These are phyloP conservation scores for Dicrostonyx torquatus DNA, from an alignment of 2,797 vertebrate species.

Conservation along the genomic window DNA sequence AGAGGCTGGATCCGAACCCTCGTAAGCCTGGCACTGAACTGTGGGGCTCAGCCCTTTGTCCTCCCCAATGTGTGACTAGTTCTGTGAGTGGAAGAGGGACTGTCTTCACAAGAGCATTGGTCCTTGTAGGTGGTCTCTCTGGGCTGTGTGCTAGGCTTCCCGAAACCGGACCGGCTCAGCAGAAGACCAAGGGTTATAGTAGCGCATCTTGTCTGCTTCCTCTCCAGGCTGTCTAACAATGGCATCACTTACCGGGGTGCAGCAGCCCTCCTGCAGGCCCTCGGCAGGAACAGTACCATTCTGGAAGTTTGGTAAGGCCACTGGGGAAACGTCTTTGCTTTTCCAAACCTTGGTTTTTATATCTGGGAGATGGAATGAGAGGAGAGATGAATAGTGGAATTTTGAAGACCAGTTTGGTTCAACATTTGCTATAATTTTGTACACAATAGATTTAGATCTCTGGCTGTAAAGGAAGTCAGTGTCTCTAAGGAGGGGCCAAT, in stretches of 20 bases:
- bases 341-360: background rate
- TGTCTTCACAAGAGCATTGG: background rate
- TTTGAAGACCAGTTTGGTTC: background rate
- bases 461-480: background rate
- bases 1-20: background rate
- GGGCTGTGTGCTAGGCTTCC: background rate
- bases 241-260: slow-evolving; percentile 87
- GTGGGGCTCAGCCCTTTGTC: background rate
- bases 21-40: background rate
- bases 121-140: background rate
- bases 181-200: background rate
- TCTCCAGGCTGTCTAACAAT: slow-evolving; percentile 90
- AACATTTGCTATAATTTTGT: background rate
- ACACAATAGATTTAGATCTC: background rate
- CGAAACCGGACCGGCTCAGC: background rate
- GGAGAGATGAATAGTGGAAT: background rate
- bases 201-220: background rate
- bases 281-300: slow-evolving; percentile 85
- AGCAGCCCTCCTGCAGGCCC: slow-evolving; percentile 87
- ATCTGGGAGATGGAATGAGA: background rate
- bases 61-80: background rate
- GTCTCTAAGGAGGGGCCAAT: background rate
- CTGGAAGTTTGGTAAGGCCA: slow-evolving; percentile 89
- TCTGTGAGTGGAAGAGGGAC: background rate
- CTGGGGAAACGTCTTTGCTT: background rate